phyloP scores from a whole-genome alignment of 2,113 vertebrate genomes.

The Corythornis madagascariensis region DNA sequence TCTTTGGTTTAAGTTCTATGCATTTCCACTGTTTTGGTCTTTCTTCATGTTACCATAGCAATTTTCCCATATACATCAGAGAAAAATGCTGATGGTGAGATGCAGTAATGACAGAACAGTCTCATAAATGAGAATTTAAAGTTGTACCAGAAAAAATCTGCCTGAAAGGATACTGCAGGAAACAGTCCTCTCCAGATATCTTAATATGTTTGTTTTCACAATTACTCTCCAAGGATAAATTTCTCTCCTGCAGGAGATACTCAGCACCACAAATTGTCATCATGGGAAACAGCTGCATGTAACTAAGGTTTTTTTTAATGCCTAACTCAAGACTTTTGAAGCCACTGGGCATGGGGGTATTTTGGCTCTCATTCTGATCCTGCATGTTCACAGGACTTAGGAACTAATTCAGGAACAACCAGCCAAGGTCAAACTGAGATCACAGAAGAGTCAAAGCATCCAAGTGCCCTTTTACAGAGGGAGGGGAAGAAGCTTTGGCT shows the following conservation, averaged over 20 bases:
- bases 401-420: background rate
- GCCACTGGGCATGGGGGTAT: background rate
- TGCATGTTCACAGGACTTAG: background rate
- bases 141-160: background rate
- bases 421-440: slow-evolving; percentile 1
- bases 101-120: background rate
- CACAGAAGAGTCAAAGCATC: background rate
- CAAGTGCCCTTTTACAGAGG: background rate
- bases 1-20: background rate
- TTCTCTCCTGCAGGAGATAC: background rate
- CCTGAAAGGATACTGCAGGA: background rate
- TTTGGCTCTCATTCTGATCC: background rate
- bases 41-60: slow-evolving; percentile 36
- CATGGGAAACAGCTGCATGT: background rate
- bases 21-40: slow-evolving; percentile 8
- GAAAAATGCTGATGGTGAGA: background rate
- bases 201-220: background rate
- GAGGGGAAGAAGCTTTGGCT: background rate
- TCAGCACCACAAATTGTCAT: background rate
- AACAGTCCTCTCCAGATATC: background rate
- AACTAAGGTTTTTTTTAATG: background rate
- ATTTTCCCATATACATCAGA: slow-evolving; percentile 15
- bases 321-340: background rate
- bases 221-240: background rate
- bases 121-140: background rate